These are phyloP conservation scores for Tadarida brasiliensis DNA, from an alignment of 2,797 vertebrate genomes.

Conservation along the genomic window DNA sequence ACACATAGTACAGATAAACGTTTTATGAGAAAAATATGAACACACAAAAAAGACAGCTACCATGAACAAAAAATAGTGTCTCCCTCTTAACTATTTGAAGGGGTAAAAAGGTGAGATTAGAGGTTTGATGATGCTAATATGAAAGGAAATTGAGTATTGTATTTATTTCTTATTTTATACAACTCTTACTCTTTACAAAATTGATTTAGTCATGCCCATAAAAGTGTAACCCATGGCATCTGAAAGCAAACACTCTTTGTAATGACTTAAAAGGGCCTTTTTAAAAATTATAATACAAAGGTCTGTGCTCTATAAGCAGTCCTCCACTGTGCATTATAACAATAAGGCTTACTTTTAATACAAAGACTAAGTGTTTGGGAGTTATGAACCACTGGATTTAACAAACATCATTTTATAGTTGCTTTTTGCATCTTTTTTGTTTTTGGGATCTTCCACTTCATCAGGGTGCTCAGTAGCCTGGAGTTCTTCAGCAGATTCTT, in stretches of 20 bases:
- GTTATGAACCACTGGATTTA: conserved; percentile 92
- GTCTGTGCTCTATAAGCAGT: conserved; percentile 90
- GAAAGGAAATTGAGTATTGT: conserved; percentile 86
- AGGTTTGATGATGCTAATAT: conserved; percentile 81
- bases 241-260: conserved; percentile 89
- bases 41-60: conserved; percentile 65
- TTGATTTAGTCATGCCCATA: conserved; percentile 87
- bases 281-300: conserved; percentile 91
- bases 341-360: conserved; percentile 90
- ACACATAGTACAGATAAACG: conserved; percentile 78
- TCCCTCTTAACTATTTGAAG: conserved; percentile 65
- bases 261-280: conserved; percentile 88
- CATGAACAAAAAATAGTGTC: conserved; percentile 63
- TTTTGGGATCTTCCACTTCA: conserved; percentile 86
- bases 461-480: conserved; percentile 83
- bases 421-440: conserved; percentile 91
- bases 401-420: conserved; percentile 94
- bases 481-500: conserved; percentile 85
- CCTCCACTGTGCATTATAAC: conserved; percentile 90
- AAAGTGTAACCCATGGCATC: conserved; percentile 88
- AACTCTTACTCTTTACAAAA: conserved; percentile 88
- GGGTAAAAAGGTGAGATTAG: conserved; percentile 72
- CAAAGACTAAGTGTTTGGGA: conserved; percentile 86
- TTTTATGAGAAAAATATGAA: conserved; percentile 72
- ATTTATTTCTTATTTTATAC: conserved; percentile 87